Evolutionary conservation across 53 echinoderm and acorn worm species (phyloP), one percentile per base, ranked within the genome.

Genomic region (Paracentrotus lividus): DNA sequence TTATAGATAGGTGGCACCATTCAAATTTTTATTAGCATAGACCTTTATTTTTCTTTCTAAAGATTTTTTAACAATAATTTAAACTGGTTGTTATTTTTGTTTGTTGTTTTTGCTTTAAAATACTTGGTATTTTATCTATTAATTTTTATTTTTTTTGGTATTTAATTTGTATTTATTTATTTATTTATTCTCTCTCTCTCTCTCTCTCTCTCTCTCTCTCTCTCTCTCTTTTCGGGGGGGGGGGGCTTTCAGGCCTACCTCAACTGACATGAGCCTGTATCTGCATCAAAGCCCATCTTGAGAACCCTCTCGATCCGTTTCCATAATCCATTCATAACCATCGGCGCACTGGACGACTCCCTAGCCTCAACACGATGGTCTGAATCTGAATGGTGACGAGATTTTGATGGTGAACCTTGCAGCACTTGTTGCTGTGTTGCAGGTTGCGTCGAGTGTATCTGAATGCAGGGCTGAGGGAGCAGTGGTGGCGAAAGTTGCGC

Each of bases 281-380:
- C 90, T 13, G 90, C 90, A 49, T 60, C 64, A 34, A 90, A 90
- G 7, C 90, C 90, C 40, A 64, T 43, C 43, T 65, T 60, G n/a
- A 90, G 45, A 23, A 90, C 64, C 23, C 90, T 40, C 27, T 90
- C 90, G 67, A 90, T 42, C 24, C 66, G 8, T 40, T 42, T 49
- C 90, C 90, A 90, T 16, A 90, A n/a, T 24, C 90, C 90, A 26
- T 66, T 90, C 64, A 90, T 60, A 7, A 90, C 27, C 42, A 90
- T 65, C 40, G 90, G 90, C 0, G 90, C 90, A 47, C 90, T 90
- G 10, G 90, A 40, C 2, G 90, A 90, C 64, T n/a, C 64, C 27
- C 64, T 90, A 2, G 90, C 90, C n/a, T 4, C 20, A 56, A 88
- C 56, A 0, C 36, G 21, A 0, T 20, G 2, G 31, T 69, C 69